Conservation (phyloP, 2,888 invertebrate genomes). For the Trissolcus japonicus region DNA sequence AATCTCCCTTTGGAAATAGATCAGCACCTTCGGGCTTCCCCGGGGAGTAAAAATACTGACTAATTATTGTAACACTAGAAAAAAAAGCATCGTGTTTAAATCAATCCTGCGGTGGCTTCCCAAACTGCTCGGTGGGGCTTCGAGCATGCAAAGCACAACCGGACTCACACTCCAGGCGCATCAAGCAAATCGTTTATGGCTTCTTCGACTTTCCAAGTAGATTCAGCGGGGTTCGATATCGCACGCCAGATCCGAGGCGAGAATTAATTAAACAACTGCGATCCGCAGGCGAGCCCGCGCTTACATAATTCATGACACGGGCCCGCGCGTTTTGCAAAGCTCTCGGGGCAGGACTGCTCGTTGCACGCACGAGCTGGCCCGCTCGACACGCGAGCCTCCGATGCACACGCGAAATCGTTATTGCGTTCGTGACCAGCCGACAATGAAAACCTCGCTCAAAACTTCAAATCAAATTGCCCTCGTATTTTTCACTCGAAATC, state of each 20-base stretch:
- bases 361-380: constrained; percentile 66
- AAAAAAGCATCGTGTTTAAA: constrained; percentile 44
- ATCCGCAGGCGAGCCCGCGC: constrained; percentile 50
- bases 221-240: constrained; percentile 31
- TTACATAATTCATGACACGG: constrained; percentile 70
- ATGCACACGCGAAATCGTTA: constrained; percentile 58
- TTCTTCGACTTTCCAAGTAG: constrained; percentile 32
- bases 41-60: constrained; percentile 23
- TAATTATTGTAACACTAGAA: constrained; percentile 50
- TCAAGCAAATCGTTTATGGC: constrained; percentile 55
- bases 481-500: constrained; percentile 32
- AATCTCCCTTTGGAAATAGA: constrained; percentile 35
- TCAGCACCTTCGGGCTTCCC: constrained; percentile 35
- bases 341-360: constrained; percentile 63
- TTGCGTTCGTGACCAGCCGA: constrained; percentile 29
- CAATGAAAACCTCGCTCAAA: constrained; percentile 25
- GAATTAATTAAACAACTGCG: constrained; percentile 58
- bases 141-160: constrained; percentile 48
- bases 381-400: constrained; percentile 58
- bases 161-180: constrained; percentile 42
- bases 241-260: constrained; percentile 44
- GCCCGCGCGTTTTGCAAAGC: constrained; percentile 59
- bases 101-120: constrained; percentile 44
- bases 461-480: constrained; percentile 12
- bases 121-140: constrained; percentile 42